A percentile compares a stretch with the other conserved stretches of the same genome.
Conservation (phyloP, 2,797 vertebrate species). For the Esox lucius region DNA sequence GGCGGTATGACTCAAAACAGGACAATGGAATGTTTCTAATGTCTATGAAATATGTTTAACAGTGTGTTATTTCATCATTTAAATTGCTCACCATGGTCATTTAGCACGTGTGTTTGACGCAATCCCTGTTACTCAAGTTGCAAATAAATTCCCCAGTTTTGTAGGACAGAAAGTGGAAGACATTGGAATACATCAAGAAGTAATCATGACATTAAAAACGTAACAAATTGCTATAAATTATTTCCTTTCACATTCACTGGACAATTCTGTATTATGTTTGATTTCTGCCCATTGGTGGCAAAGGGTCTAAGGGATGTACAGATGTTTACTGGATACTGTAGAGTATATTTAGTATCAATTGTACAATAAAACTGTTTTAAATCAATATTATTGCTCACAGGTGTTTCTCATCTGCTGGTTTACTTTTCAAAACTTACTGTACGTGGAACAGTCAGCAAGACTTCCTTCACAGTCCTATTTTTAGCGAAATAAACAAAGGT, state of each 20-base stretch:
- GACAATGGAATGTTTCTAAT: background rate
- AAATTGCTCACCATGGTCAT: background rate
- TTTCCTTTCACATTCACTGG: too few species aligned
- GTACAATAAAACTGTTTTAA: too few species aligned
- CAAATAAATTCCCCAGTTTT: background rate
- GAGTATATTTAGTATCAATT: too few species aligned
- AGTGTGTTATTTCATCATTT: background rate
- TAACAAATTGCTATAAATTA: background rate
- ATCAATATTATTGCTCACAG: too few species aligned
- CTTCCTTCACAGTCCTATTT: conserved; percentile 29
- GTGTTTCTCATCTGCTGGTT: background rate
- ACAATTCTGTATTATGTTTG: too few species aligned
- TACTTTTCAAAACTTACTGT: too few species aligned
- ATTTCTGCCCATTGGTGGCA: too few species aligned
- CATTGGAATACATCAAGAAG: background rate
- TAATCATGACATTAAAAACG: background rate
- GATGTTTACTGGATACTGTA: too few species aligned
- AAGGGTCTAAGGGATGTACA: too few species aligned
- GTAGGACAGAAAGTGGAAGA: background rate
- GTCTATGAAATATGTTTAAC: background rate
- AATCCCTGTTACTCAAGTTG: background rate
- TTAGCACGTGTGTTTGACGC: background rate
- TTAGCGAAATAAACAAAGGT: conserved; percentile 32
- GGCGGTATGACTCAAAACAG: background rate
- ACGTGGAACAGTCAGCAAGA: too few species aligned